Evolutionary conservation across 2,797 vertebrate species (phyloP).

Genomic region (Coilia nasus): DNA sequence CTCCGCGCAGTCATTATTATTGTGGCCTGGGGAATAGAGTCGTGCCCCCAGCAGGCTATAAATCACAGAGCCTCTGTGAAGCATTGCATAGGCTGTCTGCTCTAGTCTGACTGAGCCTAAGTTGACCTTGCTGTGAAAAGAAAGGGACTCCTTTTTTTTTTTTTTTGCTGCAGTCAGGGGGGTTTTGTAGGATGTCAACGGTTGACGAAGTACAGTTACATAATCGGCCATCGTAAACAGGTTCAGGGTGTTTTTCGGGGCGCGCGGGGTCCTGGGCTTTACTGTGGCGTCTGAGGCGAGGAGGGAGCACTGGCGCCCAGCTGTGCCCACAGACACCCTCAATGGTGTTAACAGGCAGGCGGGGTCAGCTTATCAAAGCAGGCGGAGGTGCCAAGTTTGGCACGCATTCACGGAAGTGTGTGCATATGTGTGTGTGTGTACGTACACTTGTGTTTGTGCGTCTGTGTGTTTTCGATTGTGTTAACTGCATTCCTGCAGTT

Average conservation of each 20-base stretch:
- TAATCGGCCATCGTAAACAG: conserved; percentile 9
- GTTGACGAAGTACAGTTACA: conserved; percentile 17
- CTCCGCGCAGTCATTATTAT: not conserved
- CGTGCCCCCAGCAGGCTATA: not conserved
- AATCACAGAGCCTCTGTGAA: not conserved
- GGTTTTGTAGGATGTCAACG: not conserved
- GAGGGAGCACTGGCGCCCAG: not conserved
- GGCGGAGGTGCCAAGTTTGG: conserved; percentile 39
- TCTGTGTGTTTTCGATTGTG: not conserved
- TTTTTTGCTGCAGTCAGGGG: not conserved
- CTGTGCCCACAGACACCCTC: conserved; percentile 25
- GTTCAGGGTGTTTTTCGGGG: not conserved
- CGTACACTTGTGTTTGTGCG: not conserved
- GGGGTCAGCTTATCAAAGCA: conserved; percentile 5
- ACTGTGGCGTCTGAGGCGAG: not conserved
- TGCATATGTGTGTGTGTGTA: not conserved
- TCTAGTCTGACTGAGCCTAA: not conserved
- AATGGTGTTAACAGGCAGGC: conserved; percentile 35
- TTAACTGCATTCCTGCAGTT: conserved; percentile 1
- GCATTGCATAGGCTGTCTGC: not conserved
- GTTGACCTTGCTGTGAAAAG: not conserved
- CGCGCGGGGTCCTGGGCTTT: conserved; percentile 2
- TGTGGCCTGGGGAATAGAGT: not conserved
- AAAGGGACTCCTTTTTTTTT: not conserved
- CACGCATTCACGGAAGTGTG: not conserved